Evolutionary conservation across 2,888 invertebrate genomes (phyloP).

Genomic region (Lasioglossum calceatum): DNA sequence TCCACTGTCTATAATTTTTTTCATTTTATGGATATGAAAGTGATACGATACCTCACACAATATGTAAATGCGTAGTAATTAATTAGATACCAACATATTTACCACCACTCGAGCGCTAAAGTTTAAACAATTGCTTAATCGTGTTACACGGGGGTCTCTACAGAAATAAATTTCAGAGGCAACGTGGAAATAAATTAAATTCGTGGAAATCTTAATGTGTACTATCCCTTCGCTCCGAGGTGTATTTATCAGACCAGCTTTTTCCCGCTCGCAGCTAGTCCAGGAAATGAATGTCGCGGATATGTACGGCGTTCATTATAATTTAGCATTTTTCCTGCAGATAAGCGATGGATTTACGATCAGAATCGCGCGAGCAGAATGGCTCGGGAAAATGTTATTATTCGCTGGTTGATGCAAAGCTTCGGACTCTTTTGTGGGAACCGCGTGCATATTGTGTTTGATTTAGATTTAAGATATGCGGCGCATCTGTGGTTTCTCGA

Average conservation of each 20-base stretch:
- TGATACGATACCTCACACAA: no score
- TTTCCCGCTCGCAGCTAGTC: neutral
- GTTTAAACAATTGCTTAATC: neutral
- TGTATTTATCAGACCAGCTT: neutral
- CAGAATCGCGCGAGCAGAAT: neutral
- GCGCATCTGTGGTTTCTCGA: neutral
- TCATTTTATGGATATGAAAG: no score
- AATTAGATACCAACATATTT: no score
- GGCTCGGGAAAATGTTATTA: neutral
- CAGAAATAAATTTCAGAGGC: neutral
- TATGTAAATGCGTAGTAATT: no score
- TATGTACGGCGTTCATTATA: constrained; percentile 5
- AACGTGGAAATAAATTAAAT: neutral
- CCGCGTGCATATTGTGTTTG: neutral
- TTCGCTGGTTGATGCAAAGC: neutral
- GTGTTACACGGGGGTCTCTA: no score
- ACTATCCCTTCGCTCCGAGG: neutral
- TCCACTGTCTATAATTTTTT: no score
- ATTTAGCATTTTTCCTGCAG: neutral
- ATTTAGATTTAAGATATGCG: neutral
- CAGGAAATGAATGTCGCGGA: constrained; percentile 18
- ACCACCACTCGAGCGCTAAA: no score
- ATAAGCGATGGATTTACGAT: neutral
- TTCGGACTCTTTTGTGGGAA: neutral
- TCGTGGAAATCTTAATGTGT: neutral